phyloP scores from a whole-genome alignment of 2,113 vertebrate genomes.

The Hydropotes inermis region DNA sequence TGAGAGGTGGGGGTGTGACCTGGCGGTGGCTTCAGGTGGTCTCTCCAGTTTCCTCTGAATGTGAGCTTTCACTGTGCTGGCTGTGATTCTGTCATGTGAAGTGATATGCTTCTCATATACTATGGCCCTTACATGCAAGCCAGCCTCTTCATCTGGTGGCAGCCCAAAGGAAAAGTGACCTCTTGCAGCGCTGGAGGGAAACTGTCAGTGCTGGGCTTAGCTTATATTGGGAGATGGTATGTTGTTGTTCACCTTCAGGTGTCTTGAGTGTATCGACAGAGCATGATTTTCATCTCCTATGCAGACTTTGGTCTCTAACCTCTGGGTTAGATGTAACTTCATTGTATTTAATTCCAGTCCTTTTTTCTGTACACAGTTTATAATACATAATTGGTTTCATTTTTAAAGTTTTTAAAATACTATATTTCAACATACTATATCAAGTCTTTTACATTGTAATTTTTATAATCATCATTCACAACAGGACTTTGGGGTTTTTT shows the following conservation, averaged over 20 bases:
- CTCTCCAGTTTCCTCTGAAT: conserved; percentile 43
- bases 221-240: conserved; percentile 63
- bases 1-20: neutral
- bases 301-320: conserved; percentile 35
- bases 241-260: conserved; percentile 45
- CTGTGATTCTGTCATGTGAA: conserved; percentile 53
- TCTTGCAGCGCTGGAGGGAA: conserved; percentile 48
- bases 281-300: conserved; percentile 45
- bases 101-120: conserved; percentile 49
- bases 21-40: neutral
- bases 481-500: neutral
- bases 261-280: conserved; percentile 12
- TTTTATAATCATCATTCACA: conserved; percentile 45
- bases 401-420: conserved; percentile 41
- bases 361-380: conserved; percentile 16
- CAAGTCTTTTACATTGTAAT: neutral
- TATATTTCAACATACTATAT: neutral
- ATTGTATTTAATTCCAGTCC: conserved; percentile 22
- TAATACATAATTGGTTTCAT: neutral
- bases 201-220: conserved; percentile 58
- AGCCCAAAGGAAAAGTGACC: conserved; percentile 54
- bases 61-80: conserved; percentile 38
- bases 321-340: conserved; percentile 41
- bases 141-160: conserved; percentile 64
- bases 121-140: conserved; percentile 56